Base-by-base conservation (phyloP, 2,113 vertebrate genomes). In the Oncorhynchus keta region DNA sequence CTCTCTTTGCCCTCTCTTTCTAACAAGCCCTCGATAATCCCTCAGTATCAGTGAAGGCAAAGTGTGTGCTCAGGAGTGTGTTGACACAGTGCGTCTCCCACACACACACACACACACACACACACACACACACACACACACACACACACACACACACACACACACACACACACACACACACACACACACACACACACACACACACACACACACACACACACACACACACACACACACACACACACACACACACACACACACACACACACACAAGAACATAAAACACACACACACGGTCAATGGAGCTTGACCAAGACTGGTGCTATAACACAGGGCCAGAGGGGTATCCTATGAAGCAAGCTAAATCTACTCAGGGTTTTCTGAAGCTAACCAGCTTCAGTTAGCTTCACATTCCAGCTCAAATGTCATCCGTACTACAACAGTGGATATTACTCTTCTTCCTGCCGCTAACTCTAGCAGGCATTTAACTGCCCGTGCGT, bases 11-110 rank as follows among this genome's bases (percentile, higher is more conserved):
- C 95, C 20, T 77, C 84, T 92, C 84, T 84, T 89, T 89, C 85
- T 93, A 94, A 95, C 94, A 94, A 93, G 88, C 90, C 93, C 91
- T 92, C 49, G 82, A 92, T 94, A 91, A 94, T 95, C 86, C 79
- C 76, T 94, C 94, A 90, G 93, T 83, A 94, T 91, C 91, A 89
- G 83, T 79, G 73, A 72, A 48, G 26, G 35, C 61, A 59, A 77
- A 88, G 86, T 87, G 83, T 86, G 77, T 68, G 91, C 87, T 84
- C 90, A 81, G 72, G 92, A 87, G 88, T 88, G 93, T 94, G 95
- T 92, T 96, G 95, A 96, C 95, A 95, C 91, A 92, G 92, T 92
- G 89, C 61, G 13, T 7, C 67, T 35, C 67, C 39, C 14, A 66
- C 61, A 74, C 57, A 55, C 20, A n/a, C 11, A 62, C 75, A 84